phyloP scores from a whole-genome alignment of 2,797 vertebrate species.

The Acrossocheilus fasciatus region DNA sequence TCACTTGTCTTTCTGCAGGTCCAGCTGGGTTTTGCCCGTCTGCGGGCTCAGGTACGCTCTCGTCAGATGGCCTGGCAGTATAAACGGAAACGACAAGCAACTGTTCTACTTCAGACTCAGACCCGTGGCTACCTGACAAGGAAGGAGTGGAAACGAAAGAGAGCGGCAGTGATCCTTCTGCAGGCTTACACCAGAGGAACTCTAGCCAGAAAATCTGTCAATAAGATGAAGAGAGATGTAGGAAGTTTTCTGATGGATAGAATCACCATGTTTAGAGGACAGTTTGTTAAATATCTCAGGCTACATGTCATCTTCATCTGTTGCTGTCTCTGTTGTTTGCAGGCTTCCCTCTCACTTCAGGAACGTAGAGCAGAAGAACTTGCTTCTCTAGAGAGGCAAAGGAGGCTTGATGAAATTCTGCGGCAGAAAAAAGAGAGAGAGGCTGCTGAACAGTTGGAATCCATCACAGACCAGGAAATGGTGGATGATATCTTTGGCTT shows the following conservation, averaged over 20 bases:
- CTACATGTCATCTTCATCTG: neutral
- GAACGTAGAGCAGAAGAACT: conserved; percentile 71
- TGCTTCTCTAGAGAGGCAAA: conserved; percentile 67
- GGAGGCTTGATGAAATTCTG: conserved; percentile 76
- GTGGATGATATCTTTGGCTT: conserved; percentile 94
- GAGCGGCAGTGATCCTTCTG: conserved; percentile 81
- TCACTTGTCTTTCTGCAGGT: conserved; percentile 73
- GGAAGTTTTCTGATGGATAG: conserved; percentile 38
- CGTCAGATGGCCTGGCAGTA: conserved; percentile 81
- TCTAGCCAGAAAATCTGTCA: conserved; percentile 78
- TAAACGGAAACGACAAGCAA: conserved; percentile 69
- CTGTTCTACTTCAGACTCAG: conserved; percentile 81
- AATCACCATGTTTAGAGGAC: neutral
- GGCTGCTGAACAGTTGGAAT: conserved; percentile 64
- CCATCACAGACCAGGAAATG: conserved; percentile 86
- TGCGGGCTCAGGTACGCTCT: conserved; percentile 88
- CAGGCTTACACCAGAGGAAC: conserved; percentile 88
- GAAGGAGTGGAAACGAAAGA: conserved; percentile 79
- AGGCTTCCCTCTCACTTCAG: conserved; percentile 76
- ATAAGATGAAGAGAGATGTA: conserved; percentile 80
- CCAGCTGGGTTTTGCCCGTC: conserved; percentile 86
- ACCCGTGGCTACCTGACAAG: conserved; percentile 83
- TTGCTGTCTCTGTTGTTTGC: conserved; percentile 49
- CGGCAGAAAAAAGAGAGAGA: conserved; percentile 71
- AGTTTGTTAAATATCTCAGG: neutral